Evolutionary conservation across 2,113 vertebrate genomes (phyloP).

Genomic region (Microtus pennsylvanicus): DNA sequence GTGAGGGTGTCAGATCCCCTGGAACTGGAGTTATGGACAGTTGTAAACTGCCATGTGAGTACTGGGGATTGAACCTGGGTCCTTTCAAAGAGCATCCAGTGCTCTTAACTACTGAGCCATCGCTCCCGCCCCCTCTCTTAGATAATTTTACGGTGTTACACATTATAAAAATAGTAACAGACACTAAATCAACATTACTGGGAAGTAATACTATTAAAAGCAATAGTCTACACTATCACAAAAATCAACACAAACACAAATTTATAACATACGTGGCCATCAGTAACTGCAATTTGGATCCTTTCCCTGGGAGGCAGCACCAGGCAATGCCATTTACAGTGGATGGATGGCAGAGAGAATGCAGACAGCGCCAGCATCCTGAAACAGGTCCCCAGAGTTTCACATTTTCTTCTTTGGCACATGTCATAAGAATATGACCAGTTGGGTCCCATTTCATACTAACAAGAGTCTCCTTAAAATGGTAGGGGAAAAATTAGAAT

Average conservation of each 20-base stretch:
- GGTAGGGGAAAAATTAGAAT: neutral
- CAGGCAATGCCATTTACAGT: conserved; percentile 93
- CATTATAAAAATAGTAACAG: conserved; percentile 12
- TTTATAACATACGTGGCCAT: conserved; percentile 92
- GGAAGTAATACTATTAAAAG: conserved; percentile 35
- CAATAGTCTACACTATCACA: conserved; percentile 18
- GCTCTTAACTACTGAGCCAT: neutral
- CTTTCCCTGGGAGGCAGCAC: conserved; percentile 91
- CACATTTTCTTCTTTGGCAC: conserved; percentile 96
- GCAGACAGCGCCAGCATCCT: conserved; percentile 91
- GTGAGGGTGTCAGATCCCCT: neutral
- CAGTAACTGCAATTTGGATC: conserved; percentile 90
- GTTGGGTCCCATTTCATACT: conserved; percentile 95
- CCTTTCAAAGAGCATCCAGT: neutral
- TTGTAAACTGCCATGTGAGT: neutral
- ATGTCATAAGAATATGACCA: conserved; percentile 94
- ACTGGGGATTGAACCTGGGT: neutral
- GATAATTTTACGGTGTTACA: conserved; percentile 24
- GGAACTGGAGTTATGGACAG: neutral
- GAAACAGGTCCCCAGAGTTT: conserved; percentile 92
- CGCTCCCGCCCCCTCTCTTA: neutral
- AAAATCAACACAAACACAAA: conserved; percentile 46
- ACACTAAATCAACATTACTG: conserved; percentile 39
- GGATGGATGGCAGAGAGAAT: conserved; percentile 91
- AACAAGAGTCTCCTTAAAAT: conserved; percentile 91